These are phyloP conservation scores for Cosmia trapezina DNA, from an alignment of 2,888 invertebrate genomes.

Conservation along the genomic window DNA sequence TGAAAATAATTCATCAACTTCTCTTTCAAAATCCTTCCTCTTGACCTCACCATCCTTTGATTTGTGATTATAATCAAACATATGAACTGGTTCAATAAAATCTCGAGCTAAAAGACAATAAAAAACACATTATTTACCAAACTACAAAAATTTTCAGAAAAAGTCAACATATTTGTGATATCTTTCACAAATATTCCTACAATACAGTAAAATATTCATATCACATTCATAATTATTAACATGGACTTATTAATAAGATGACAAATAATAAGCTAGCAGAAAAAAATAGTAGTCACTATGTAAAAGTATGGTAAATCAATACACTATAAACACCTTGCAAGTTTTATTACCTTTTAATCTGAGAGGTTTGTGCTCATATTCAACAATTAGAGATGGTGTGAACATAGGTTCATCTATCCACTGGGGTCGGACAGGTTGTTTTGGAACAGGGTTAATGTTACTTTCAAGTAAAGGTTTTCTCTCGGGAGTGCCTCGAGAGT, in stretches of 20 bases:
- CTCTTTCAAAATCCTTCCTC: slow-evolving; percentile 81
- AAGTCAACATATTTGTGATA: not conserved
- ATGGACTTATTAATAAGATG: not conserved
- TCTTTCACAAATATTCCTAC: not conserved
- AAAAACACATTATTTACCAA: slow-evolving; percentile 28
- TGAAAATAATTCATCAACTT: slow-evolving; percentile 80
- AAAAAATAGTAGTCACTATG: slow-evolving; percentile 6
- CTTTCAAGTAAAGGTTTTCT: slow-evolving; percentile 58
- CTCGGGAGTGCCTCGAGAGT: slow-evolving; percentile 46
- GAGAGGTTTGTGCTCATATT: slow-evolving; percentile 92
- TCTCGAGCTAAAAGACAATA: slow-evolving; percentile 82
- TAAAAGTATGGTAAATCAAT: slow-evolving; percentile 1
- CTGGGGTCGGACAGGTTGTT: slow-evolving; percentile 62
- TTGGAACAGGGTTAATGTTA: slow-evolving; percentile 51
- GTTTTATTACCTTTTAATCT: slow-evolving; percentile 87
- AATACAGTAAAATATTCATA: not conserved
- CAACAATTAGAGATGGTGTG: slow-evolving; percentile 91
- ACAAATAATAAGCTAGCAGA: not conserved
- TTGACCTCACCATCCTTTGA: slow-evolving; percentile 84
- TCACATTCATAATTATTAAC: not conserved
- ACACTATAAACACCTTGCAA: slow-evolving; percentile 21
- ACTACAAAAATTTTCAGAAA: not conserved
- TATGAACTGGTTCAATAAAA: slow-evolving; percentile 92
- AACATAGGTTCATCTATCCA: slow-evolving; percentile 88
- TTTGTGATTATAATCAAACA: slow-evolving; percentile 93